Conservation (phyloP, 2,888 invertebrate genomes). For the Drosophila cognata region DNA sequence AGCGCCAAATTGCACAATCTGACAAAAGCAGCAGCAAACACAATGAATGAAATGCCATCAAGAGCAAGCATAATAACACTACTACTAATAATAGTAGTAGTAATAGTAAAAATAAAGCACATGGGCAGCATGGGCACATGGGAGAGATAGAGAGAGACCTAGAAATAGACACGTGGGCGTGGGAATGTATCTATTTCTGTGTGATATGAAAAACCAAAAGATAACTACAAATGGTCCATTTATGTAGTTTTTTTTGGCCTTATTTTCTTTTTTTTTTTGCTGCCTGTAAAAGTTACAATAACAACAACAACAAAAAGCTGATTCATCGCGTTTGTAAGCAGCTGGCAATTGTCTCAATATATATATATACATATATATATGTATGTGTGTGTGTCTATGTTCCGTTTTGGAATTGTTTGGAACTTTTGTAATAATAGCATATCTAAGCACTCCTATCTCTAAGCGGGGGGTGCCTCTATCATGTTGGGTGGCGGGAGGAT, state of each 20-base stretch:
- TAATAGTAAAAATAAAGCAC: conserved; percentile 28
- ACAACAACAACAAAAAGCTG: conserved; percentile 31
- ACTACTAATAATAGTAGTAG: conserved; percentile 34
- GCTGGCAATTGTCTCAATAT: conserved; percentile 36
- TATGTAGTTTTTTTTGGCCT: conserved; percentile 15
- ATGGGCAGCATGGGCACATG: conserved; percentile 8
- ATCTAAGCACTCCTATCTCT: conserved; percentile 23
- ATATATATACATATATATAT: neutral
- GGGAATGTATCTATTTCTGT: conserved; percentile 72
- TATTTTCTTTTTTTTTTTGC: conserved; percentile 19
- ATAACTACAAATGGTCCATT: conserved; percentile 23
- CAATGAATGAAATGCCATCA: conserved; percentile 68
- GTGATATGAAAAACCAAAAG: conserved; percentile 21
- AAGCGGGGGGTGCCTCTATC: conserved; percentile 4
- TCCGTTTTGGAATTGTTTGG: conserved; percentile 26
- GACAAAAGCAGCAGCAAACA: conserved; percentile 17
- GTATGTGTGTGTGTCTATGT: neutral
- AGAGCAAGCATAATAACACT: conserved; percentile 21
- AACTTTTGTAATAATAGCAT: conserved; percentile 48
- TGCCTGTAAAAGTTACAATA: conserved; percentile 44
- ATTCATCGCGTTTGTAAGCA: conserved; percentile 51
- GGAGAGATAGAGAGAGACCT: conserved; percentile 49
- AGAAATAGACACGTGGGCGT: conserved; percentile 78
- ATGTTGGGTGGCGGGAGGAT: neutral
- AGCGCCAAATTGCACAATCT: conserved; percentile 74